Evolutionary conservation across 2,113 vertebrate species (phyloP), one percentile per base, ranked within the genome.

Genomic region (Gambusia holbrooki): DNA sequence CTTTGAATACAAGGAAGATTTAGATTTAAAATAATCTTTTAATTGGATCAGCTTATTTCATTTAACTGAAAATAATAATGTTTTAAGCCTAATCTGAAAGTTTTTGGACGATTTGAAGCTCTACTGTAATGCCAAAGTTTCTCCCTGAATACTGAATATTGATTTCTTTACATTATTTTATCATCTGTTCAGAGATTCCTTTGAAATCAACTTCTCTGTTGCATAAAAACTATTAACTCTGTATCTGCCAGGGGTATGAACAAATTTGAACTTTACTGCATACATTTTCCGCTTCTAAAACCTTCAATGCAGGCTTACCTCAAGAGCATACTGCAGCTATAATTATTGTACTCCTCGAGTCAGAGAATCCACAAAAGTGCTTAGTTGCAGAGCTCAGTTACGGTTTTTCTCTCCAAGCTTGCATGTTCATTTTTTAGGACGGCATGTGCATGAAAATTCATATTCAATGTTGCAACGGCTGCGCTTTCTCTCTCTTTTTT

Each of bases 361-460:
- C 76, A 60, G 67, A 72, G 69, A 60, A 85, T 76, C 67, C 71
- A 42, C 29, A 73, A 84, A 92, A 91, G 58, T 87, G 90, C 88
- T 86, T 78, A 70, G 84, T 79, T 83, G 82, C 83, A 87, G 19
- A 62, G 70, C 71, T 79, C 29, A 8, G 79, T 80, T 71, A 30
- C 74, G 25, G 58, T 82, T 69, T 35, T 67, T 8, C 37, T 10
- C 15, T 65, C 54, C 42, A 66, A 79, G 71, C 29, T 54, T 67
- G 73, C 63, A 29, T 66, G 73, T 67, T 82, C 73, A 74, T 17
- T 79, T 85, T 81, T 63, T 58, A 58, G 40, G 35, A 30, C 73
- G 54, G 62, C 76, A 37, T 70, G 74, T 80, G 77, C 69, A 74
- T 70, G 69, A 74, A 65, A 85, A 83, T 81, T 72, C 62, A 77